Conservation (phyloP, 1,140 invertebrate species). For the Anastrepha obliqua region DNA sequence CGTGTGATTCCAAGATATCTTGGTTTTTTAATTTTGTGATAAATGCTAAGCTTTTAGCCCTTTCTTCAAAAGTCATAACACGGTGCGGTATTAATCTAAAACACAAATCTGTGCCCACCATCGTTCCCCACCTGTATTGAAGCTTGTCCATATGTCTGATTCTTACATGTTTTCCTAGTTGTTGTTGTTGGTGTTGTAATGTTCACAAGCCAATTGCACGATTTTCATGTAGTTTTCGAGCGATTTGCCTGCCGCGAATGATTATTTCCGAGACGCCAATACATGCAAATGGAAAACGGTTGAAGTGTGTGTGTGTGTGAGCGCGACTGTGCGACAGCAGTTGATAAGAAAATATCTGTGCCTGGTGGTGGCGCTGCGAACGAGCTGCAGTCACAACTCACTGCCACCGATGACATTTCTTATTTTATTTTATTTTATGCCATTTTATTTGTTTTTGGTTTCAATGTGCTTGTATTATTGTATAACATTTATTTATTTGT, state of each 20-base stretch:
- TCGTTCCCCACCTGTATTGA: neutral
- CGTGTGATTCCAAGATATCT: no score
- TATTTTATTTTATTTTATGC: neutral
- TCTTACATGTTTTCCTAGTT: neutral
- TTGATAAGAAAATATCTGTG: conserved; percentile 46
- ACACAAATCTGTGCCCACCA: neutral
- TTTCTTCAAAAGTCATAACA: no score
- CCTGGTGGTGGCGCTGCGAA: conserved; percentile 25
- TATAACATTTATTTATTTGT: conserved; percentile 48
- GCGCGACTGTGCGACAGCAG: neutral
- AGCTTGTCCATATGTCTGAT: neutral
- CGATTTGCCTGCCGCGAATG: conserved; percentile 44
- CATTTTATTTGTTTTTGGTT: conserved; percentile 16
- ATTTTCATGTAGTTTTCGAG: conserved; percentile 50
- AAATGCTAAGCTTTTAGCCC: no score
- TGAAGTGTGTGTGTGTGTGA: neutral
- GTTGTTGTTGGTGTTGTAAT: conserved; percentile 36
- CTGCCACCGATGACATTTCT: neutral
- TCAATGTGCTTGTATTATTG: neutral
- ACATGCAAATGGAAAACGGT: neutral
- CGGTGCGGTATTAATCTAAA: no score
- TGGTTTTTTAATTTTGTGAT: no score
- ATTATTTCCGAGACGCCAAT: conserved; percentile 32
- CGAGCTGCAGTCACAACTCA: conserved; percentile 23
- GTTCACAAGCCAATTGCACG: conserved; percentile 47